These are phyloP conservation scores for Salvelinus namaycush DNA, from an alignment of 2,113 vertebrate genomes.

Conservation along the genomic window DNA sequence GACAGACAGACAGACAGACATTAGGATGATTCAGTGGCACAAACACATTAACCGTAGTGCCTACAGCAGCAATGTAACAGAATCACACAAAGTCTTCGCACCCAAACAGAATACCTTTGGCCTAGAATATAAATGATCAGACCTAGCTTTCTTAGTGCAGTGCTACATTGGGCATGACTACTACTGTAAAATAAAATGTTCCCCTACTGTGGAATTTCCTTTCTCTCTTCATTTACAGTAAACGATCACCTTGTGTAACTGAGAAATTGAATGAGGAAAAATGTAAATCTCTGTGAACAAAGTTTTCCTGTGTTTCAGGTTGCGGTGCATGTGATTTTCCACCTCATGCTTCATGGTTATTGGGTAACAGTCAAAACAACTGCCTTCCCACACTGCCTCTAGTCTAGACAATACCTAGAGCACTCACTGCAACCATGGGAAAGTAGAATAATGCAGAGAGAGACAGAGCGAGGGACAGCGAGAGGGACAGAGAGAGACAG, in stretches of 20 bases:
- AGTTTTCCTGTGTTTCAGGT: background rate
- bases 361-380: slow-evolving; percentile 4
- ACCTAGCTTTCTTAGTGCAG: background rate
- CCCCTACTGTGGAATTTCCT: background rate
- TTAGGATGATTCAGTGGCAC: too few species aligned
- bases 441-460: too few species aligned
- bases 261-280: background rate
- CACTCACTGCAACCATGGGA: too few species aligned
- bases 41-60: too few species aligned
- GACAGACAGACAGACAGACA: too few species aligned
- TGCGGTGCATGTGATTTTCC: background rate
- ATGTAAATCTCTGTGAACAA: background rate
- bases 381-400: background rate
- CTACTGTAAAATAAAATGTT: background rate
- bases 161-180: background rate
- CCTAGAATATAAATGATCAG: too few species aligned
- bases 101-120: background rate
- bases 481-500: background rate
- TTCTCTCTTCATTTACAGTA: background rate
- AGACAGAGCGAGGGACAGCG: too few species aligned
- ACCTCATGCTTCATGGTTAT: background rate
- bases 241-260: background rate
- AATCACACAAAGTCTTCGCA: background rate
- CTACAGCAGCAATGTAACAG: background rate
- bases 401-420: background rate